Conservation (phyloP, 2,797 vertebrate genomes). For the Steatocranus sp. region DNA sequence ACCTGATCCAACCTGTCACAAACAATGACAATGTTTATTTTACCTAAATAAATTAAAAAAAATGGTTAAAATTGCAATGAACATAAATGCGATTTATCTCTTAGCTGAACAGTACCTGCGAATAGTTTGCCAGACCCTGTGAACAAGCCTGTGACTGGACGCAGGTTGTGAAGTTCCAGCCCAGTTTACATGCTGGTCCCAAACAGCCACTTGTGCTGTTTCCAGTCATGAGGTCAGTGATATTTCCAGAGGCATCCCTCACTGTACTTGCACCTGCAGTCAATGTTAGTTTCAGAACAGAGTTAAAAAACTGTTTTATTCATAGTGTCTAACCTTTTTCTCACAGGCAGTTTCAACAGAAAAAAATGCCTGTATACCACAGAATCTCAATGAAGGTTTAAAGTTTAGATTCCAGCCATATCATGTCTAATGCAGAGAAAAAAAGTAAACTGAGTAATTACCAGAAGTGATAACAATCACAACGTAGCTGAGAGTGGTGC, state of each 20-base stretch:
- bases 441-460: constrained; percentile 7
- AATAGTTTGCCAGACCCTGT: constrained; percentile 62
- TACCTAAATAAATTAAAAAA: background rate
- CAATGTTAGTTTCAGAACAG: background rate
- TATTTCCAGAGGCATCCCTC: constrained; percentile 69
- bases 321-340: background rate
- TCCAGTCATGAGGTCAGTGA: constrained; percentile 49
- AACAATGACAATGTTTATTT: fast-evolving
- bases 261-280: constrained; percentile 64
- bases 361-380: fast-evolving
- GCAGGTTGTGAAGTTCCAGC: constrained; percentile 78
- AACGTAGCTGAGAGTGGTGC: constrained; percentile 71
- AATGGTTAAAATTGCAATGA: background rate
- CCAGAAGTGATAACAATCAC: constrained; percentile 63
- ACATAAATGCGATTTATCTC: background rate
- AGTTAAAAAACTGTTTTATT: background rate
- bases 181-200: constrained; percentile 57
- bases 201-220: constrained; percentile 61
- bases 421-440: background rate
- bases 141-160: constrained; percentile 48
- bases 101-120: constrained; percentile 46
- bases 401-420: background rate
- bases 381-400: background rate
- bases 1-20: background rate
- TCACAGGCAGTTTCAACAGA: background rate